Percentiles rank a stretch among this genome's conserved stretches.
Conservation (phyloP, 2,797 vertebrate species). For the Periophthalmus magnuspinnatus region DNA sequence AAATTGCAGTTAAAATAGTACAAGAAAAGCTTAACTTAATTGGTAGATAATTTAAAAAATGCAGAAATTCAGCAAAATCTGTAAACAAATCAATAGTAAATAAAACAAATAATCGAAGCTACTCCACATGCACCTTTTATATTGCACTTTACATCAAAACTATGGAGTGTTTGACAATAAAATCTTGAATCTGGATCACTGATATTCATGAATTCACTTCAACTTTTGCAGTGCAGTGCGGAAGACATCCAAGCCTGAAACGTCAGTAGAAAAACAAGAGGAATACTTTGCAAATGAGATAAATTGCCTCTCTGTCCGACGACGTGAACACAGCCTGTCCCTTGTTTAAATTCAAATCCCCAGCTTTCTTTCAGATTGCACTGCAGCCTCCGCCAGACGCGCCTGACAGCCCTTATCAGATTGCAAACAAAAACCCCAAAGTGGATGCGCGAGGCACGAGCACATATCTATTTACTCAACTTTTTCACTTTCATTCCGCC, state of each 20-base stretch:
- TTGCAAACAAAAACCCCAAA: constrained; percentile 26
- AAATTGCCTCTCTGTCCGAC: constrained; percentile 15
- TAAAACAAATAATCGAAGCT: too few relatives aligned
- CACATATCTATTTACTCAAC: constrained; percentile 46
- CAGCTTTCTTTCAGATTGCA: constrained; percentile 23
- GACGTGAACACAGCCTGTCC: constrained; percentile 25
- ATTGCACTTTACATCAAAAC: too few relatives aligned
- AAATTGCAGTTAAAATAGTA: background rate
- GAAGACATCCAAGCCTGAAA: constrained; percentile 5
- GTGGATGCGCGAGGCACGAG: constrained; percentile 10
- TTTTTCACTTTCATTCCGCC: constrained; percentile 48
- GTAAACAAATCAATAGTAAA: too few relatives aligned
- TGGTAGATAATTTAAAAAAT: background rate
- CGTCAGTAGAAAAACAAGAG: constrained; percentile 9
- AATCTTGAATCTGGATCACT: too few relatives aligned
- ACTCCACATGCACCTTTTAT: too few relatives aligned
- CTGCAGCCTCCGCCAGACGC: constrained; percentile 29
- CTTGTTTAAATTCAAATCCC: constrained; percentile 40
- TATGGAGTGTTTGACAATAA: too few relatives aligned
- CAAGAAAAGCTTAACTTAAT: background rate
- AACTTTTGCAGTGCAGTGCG: background rate
- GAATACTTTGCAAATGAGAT: constrained; percentile 22
- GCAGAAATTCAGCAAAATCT: background rate
- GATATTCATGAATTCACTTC: background rate
- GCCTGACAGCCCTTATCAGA: constrained; percentile 52